Percentiles rank a stretch among this genome's conserved stretches.
Evolutionary conservation across 2,797 vertebrate genomes (phyloP).

Genomic region (Labroides dimidiatus): DNA sequence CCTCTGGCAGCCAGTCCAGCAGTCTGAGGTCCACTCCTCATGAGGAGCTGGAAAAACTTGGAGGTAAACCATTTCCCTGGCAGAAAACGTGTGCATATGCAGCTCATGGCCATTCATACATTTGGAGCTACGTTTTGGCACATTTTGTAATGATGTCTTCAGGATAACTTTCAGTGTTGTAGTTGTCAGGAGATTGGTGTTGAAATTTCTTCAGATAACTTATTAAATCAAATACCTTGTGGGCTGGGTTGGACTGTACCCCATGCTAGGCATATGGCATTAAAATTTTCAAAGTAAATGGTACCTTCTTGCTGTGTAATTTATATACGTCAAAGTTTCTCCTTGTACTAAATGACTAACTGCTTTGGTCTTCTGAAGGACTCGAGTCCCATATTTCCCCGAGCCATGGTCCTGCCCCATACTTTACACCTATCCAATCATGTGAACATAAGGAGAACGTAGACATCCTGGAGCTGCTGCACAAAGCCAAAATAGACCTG

Average conservation of each 20-base stretch:
- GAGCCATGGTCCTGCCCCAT: constrained; percentile 89
- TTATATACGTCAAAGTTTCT: neutral
- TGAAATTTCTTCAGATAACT: neutral
- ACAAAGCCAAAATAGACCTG: constrained; percentile 98
- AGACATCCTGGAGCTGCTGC: constrained; percentile 97
- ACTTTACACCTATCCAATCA: constrained; percentile 96
- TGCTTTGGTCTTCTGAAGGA: constrained; percentile 73
- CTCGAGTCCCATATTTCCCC: constrained; percentile 90
- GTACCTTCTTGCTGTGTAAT: neutral
- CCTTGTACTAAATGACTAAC: neutral
- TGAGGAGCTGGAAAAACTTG: constrained; percentile 95
- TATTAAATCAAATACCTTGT: neutral
- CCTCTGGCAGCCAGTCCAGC: constrained; percentile 94
- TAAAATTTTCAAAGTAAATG: neutral
- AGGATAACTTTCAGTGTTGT: neutral
- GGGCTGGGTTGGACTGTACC: neutral
- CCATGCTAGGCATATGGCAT: neutral
- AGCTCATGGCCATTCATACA: too few species aligned
- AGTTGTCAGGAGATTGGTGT: neutral
- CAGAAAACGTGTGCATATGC: neutral
- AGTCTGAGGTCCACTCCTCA: constrained; percentile 97
- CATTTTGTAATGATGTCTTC: too few species aligned
- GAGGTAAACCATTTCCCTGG: constrained; percentile 83
- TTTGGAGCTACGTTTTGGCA: too few species aligned
- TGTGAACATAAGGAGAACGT: constrained; percentile 94